Conservation (phyloP, 2,113 vertebrate genomes). For the Pan troglodytes region NHGRI_mPanTro3-v2.1_pri NC_072413.2:56959501-56960000, state of each 20-base stretch:
- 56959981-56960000: constrained; percentile 64
- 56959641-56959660: not conserved
- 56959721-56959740: not conserved
- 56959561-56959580: not conserved
- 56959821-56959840: not conserved
- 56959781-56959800: not conserved
- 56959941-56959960: constrained; percentile 59
- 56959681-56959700: not conserved
- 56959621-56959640: not conserved
- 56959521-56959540: not conserved
- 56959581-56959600: not conserved
- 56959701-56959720: not conserved
- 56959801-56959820: constrained; percentile 48
- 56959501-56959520: not conserved
- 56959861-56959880: not conserved
- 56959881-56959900: not conserved
- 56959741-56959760: not conserved
- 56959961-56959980: constrained; percentile 55
- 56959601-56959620: not conserved
- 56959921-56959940: not conserved
- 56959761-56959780: not conserved
- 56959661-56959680: not conserved
- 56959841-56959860: not conserved
- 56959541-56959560: not conserved
- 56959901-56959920: constrained; percentile 15